Conservation (phyloP, 2,797 vertebrate species). For the Parambassis ranga region DNA sequence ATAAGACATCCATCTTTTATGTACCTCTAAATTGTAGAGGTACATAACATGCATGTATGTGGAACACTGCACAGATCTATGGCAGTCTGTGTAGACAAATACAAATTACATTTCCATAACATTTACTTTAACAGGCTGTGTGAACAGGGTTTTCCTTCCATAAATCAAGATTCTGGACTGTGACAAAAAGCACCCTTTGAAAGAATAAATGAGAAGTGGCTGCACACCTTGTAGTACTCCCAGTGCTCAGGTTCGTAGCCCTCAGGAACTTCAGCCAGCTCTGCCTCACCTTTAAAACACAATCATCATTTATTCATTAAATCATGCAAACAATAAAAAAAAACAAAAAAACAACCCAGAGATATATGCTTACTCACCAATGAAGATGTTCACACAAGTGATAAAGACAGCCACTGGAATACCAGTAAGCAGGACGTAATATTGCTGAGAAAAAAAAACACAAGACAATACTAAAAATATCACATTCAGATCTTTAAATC, state of each 20-base stretch:
- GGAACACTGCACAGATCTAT: too few species aligned
- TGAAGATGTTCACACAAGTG: conserved; percentile 86
- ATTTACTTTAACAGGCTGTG: too few species aligned
- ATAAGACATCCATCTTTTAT: too few species aligned
- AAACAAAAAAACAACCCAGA: neutral
- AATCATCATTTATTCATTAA: neutral
- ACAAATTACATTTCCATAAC: too few species aligned
- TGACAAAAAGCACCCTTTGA: neutral
- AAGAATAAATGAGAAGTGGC: neutral
- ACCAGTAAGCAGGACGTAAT: conserved; percentile 87
- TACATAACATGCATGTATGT: too few species aligned
- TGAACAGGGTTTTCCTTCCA: neutral
- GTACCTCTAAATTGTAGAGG: too few species aligned
- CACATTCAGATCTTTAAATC: too few species aligned
- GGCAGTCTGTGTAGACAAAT: too few species aligned
- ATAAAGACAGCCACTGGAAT: conserved; percentile 83
- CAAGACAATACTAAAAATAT: neutral
- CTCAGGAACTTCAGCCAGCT: conserved; percentile 91
- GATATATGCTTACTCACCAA: conserved; percentile 82
- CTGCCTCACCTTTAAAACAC: conserved; percentile 83
- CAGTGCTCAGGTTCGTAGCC: conserved; percentile 92
- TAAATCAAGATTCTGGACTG: neutral
- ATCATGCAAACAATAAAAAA: neutral
- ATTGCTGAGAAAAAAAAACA: conserved; percentile 75
- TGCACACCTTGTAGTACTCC: conserved; percentile 85